Conservation (phyloP, 2,888 invertebrate genomes). For the Chelonus formosanus region DNA sequence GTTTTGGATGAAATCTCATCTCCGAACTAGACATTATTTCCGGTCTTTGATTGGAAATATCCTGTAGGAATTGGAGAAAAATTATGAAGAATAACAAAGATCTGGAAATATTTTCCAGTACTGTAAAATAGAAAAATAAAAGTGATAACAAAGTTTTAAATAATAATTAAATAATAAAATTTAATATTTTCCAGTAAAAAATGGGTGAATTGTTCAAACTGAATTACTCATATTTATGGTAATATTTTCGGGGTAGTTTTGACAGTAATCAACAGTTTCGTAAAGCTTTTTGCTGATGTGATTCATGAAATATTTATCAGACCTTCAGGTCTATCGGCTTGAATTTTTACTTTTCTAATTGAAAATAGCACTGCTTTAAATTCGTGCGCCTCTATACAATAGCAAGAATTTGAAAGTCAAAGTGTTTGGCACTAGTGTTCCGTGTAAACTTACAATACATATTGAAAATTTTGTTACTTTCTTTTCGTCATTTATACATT, state of each 20-base stretch:
- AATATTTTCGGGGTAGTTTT: constrained; percentile 1
- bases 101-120: no score
- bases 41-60: constrained; percentile 54
- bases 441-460: constrained; percentile 43
- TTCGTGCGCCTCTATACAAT: constrained; percentile 40
- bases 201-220: no score
- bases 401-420: constrained; percentile 50
- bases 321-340: constrained; percentile 41
- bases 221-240: not conserved
- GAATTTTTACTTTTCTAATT: constrained; percentile 33
- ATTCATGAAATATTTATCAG: constrained; percentile 50
- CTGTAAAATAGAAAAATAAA: no score
- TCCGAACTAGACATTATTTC: constrained; percentile 56
- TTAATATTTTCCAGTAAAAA: no score
- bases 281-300: constrained; percentile 35
- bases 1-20: constrained; percentile 49
- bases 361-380: constrained; percentile 49
- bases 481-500: not conserved
- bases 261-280: constrained; percentile 19
- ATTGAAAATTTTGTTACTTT: constrained; percentile 30
- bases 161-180: no score
- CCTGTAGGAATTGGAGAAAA: not conserved
- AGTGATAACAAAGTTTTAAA: no score
- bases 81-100: no score
- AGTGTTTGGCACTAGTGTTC: constrained; percentile 43